These are phyloP conservation scores for Parasteatoda lunata DNA, from an alignment of 2,888 invertebrate species.

Conservation along the genomic window DNA sequence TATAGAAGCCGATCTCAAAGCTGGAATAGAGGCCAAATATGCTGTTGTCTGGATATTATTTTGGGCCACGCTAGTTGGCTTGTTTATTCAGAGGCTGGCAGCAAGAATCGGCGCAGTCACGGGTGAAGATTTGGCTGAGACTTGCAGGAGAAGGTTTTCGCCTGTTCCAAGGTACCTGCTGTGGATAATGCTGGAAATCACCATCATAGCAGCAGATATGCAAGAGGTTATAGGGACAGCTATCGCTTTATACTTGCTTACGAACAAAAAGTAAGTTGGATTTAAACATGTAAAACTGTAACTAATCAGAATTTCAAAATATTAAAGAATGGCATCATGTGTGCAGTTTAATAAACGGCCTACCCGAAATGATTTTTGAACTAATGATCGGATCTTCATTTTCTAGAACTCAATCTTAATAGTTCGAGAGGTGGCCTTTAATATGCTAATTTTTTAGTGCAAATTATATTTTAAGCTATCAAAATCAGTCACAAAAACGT, in stretches of 20 bases:
- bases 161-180: conserved; percentile 83
- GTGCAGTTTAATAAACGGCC: background rate
- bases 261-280: conserved; percentile 82
- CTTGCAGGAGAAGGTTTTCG: conserved; percentile 80
- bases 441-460: too few species aligned
- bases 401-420: too few species aligned
- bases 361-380: too few species aligned
- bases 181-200: conserved; percentile 94
- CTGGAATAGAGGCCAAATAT: conserved; percentile 81
- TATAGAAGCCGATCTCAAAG: conserved; percentile 91
- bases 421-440: too few species aligned
- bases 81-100: conserved; percentile 87
- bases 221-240: conserved; percentile 95
- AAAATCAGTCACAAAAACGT: too few species aligned
- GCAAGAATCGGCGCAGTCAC: conserved; percentile 87
- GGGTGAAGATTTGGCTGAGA: conserved; percentile 84
- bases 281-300: too few species aligned
- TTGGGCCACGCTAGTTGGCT: conserved; percentile 87
- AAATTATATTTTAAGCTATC: too few species aligned
- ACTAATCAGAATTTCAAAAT: too few species aligned
- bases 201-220: conserved; percentile 93
- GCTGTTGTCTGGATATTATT: conserved; percentile 89
- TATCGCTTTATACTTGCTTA: conserved; percentile 87
- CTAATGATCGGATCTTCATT: too few species aligned
- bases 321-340: background rate